Base-by-base conservation (phyloP, 2,888 invertebrate species). In the Trichopria drosophilae region DNA sequence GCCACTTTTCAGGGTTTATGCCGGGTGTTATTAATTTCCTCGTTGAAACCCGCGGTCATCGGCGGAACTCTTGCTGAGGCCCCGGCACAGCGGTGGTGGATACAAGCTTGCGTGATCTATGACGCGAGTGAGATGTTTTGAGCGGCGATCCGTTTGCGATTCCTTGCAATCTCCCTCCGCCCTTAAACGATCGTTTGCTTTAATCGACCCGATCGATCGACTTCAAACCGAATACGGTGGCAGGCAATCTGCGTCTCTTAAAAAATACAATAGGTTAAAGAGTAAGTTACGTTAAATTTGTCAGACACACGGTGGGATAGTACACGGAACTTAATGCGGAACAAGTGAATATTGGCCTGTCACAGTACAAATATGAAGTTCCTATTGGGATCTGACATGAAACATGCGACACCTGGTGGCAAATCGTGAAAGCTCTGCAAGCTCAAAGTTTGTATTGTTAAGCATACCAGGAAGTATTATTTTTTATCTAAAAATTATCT, bases 41-140 rank as follows among this genome's bases (percentile, higher is more conserved):
- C 63, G 67, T 60, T 62, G 66, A 67, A 64, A 65, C 57, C 57
- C 55, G 57, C 57, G 59, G 51, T n/a, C 31, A 9, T 16, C 37
- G 34, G 36, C 22, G 19, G 7, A 29, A 13, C 22, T 20, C n/a
- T 29, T 28, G 24, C 32, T 31, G 16, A 39, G 12, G 34, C 20
- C 26, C 34, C 28, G 45, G 28, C 59, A 57, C 60, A 59, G 62
- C 64, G 60, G 64, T 53, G 63, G 54, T 54, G 60, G 50, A 63
- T 61, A 59, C 58, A 55, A 60, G 59, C 57, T 49, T 59, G 55
- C 55, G 59, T 74, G 72, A 74, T 74, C 71, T 72, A 74, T 70
- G 63, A 66, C 28, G 57, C 68, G 67, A 73, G 72, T 73, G 73
- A 73, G 72, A 73, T 69, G 71, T 73, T 73, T 68, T 69, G 73